These are phyloP conservation scores for Elgaria multicarinata DNA, from an alignment of 2,113 vertebrate species.

Conservation along the genomic window DNA sequence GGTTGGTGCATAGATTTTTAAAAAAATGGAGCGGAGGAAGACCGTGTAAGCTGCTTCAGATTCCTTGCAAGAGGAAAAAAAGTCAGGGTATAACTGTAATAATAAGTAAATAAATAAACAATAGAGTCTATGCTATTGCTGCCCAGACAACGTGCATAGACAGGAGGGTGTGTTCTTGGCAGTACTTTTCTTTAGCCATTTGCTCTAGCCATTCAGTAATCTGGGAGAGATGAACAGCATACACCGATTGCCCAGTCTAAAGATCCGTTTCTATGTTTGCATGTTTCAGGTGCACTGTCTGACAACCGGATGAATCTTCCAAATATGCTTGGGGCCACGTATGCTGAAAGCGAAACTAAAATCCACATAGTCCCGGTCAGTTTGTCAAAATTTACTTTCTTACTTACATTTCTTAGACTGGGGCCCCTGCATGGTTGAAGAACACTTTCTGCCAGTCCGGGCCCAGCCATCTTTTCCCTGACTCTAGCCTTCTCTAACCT, in stretches of 20 bases:
- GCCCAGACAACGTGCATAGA: background rate
- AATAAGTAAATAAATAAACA: too few species aligned
- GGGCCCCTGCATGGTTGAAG: background rate
- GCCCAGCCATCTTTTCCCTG: background rate
- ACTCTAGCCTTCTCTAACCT: too few species aligned
- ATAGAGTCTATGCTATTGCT: too few species aligned
- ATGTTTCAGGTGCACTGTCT: background rate
- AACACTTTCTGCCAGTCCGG: background rate
- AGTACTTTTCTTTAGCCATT: background rate
- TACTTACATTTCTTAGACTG: background rate
- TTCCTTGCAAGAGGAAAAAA: too few species aligned
- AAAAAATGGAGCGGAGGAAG: too few species aligned
- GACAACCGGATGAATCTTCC: background rate
- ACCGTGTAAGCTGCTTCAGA: too few species aligned
- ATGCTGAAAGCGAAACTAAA: rapidly evolving
- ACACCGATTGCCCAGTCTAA: background rate
- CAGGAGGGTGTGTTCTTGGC: background rate
- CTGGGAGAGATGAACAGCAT: background rate
- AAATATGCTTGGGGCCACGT: background rate
- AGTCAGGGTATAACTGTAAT: too few species aligned
- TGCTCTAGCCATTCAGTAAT: background rate
- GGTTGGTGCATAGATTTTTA: too few species aligned
- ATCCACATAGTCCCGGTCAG: background rate
- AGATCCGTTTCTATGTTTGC: background rate
- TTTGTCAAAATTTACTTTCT: background rate